Evolutionary conservation across 2,797 vertebrate genomes (phyloP).

Genomic region (Netta rufina): DNA sequence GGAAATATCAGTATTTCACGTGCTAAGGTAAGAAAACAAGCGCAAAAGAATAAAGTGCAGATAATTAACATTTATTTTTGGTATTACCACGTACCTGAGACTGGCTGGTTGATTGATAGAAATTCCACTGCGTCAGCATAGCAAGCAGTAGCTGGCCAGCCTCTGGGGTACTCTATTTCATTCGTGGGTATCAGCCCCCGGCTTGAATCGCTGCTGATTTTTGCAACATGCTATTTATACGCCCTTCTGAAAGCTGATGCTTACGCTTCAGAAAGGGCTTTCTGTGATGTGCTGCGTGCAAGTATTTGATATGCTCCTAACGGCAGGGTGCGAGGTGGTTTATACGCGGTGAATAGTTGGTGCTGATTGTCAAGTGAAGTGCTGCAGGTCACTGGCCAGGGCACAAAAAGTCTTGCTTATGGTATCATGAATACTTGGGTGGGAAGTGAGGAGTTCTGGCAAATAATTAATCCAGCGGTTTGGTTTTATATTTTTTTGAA

Average conservation of each 20-base stretch:
- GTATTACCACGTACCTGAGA: not conserved
- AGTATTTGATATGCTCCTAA: not conserved
- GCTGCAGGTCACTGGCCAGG: not conserved
- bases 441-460: not conserved
- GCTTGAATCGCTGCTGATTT: not conserved
- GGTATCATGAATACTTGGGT: not conserved
- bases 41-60: not conserved
- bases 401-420: not conserved
- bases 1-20: slow-evolving; percentile 18
- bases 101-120: not conserved
- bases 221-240: not conserved
- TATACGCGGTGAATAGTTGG: not conserved
- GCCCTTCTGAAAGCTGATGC: not conserved
- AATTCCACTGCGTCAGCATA: not conserved
- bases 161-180: not conserved
- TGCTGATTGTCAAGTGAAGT: not conserved
- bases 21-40: not conserved
- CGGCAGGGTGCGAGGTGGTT: not conserved
- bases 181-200: not conserved
- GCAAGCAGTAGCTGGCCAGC: not conserved
- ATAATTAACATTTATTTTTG: not conserved
- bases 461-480: not conserved
- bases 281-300: not conserved
- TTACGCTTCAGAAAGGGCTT: not conserved
- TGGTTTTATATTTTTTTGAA: not conserved